A percentile compares a stretch with the other conserved stretches of the same genome.
Evolutionary conservation across 1,140 invertebrate genomes (phyloP).

Genomic region (Ips typographus): DNA sequence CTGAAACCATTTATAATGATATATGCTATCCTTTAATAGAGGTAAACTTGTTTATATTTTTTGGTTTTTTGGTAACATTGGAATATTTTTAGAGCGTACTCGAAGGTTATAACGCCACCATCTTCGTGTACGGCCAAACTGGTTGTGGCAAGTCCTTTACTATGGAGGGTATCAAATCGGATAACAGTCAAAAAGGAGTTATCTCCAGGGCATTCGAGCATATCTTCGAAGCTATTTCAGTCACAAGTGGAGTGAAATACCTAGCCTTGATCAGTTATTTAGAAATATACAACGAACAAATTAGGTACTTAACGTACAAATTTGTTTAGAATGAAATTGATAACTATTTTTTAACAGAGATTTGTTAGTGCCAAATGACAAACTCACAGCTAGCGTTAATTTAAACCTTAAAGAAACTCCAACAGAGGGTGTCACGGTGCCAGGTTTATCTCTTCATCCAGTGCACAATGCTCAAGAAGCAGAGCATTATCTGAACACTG

Average conservation of each 20-base stretch:
- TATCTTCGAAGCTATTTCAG: constrained; percentile 88
- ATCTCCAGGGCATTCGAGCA: constrained; percentile 89
- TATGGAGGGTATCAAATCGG: constrained; percentile 72
- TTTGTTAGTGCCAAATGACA: constrained; percentile 48
- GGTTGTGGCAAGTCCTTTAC: constrained; percentile 82
- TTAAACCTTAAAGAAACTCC: constrained; percentile 80
- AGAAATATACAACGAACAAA: constrained; percentile 92
- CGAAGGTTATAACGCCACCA: constrained; percentile 85
- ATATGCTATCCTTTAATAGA: constrained; percentile 82
- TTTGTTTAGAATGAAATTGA: not conserved
- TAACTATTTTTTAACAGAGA: constrained; percentile 40
- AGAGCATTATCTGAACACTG: constrained; percentile 71
- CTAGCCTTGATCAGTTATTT: constrained; percentile 89
- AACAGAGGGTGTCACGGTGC: constrained; percentile 80
- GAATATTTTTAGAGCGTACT: constrained; percentile 68
- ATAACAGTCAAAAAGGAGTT: constrained; percentile 64
- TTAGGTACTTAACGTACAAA: constrained; percentile 58
- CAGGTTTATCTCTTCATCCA: constrained; percentile 55
- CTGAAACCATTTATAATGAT: constrained; percentile 86
- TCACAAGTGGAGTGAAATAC: constrained; percentile 78
- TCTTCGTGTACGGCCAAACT: constrained; percentile 88
- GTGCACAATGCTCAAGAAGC: constrained; percentile 68
- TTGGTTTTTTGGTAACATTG: constrained; percentile 4
- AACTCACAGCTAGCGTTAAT: constrained; percentile 39
- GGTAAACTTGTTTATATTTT: constrained; percentile 40